Conservation (phyloP, 2,797 vertebrate species). For the Coregonus ussuriensis region DNA sequence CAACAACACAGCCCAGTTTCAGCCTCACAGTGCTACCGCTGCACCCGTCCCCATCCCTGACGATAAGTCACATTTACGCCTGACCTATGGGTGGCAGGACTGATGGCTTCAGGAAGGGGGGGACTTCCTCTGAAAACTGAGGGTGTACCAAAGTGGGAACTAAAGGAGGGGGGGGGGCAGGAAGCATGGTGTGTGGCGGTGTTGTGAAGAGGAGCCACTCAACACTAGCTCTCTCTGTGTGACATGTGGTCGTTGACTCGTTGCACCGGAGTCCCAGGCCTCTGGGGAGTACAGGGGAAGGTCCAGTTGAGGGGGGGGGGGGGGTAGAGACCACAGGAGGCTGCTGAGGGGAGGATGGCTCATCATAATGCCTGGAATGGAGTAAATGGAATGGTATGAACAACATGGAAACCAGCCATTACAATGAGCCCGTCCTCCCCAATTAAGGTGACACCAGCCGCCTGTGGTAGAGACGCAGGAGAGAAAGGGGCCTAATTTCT, state of each 20-base stretch:
- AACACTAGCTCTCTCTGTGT: slow-evolving; percentile 37
- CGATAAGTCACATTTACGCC: slow-evolving; percentile 64
- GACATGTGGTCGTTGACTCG: slow-evolving; percentile 35
- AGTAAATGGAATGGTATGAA: too few species aligned
- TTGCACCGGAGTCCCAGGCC: slow-evolving; percentile 24
- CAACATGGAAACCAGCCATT: too few species aligned
- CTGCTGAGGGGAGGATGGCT: too few species aligned
- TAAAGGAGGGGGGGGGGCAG: slow-evolving; percentile 29
- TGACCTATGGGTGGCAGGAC: slow-evolving; percentile 60
- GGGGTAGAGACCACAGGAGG: slow-evolving; percentile 3
- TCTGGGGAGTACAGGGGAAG: slow-evolving; percentile 28
- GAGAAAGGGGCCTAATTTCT: slow-evolving; percentile 46
- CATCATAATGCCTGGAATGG: too few species aligned
- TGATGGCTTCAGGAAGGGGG: slow-evolving; percentile 71
- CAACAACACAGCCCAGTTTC: slow-evolving; percentile 52
- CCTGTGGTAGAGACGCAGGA: too few species aligned
- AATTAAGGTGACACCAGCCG: too few species aligned
- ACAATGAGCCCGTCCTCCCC: too few species aligned
- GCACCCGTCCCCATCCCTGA: slow-evolving; percentile 36
- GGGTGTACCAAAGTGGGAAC: slow-evolving; percentile 25
- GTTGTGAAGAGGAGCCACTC: slow-evolving; percentile 29
- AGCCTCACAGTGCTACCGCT: slow-evolving; percentile 24
- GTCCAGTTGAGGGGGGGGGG: slow-evolving; percentile 7
- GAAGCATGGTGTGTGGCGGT: slow-evolving; percentile 62
- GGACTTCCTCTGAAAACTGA: slow-evolving; percentile 65